phyloP scores from a whole-genome alignment of 2,797 vertebrate species.

The Thaleichthys pacificus region DNA sequence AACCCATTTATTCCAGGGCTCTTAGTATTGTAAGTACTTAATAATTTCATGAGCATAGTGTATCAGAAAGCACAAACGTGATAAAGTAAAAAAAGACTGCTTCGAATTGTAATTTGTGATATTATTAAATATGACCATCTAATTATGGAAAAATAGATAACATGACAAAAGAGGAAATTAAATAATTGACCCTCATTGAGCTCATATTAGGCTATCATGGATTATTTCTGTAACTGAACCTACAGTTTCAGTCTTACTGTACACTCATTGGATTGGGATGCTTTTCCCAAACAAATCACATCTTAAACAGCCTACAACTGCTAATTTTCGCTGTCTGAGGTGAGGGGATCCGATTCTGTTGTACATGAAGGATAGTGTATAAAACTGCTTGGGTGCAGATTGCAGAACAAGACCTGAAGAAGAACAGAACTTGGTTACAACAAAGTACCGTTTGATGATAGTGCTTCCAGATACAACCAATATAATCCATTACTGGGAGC shows the following conservation, averaged over 20 bases:
- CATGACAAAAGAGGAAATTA: no score
- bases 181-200: no score
- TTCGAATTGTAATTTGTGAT: neutral
- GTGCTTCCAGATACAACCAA: conserved; percentile 49
- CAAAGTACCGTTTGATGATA: conserved; percentile 41
- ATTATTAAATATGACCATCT: neutral
- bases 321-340: neutral
- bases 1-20: neutral
- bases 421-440: conserved; percentile 33
- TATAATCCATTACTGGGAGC: conserved; percentile 46
- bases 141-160: neutral
- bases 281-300: conserved; percentile 26
- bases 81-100: no score
- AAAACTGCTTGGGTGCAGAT: neutral
- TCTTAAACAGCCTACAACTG: conserved; percentile 18
- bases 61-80: no score
- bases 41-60: no score
- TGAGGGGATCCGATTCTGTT: conserved; percentile 5
- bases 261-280: no score
- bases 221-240: no score
- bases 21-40: no score
- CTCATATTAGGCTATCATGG: no score
- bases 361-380: conserved; percentile 17
- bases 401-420: conserved; percentile 6
- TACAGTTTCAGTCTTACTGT: no score